Evolutionary conservation across 2,113 vertebrate species (phyloP).

Genomic region (Cyanoderma ruficeps): DNA sequence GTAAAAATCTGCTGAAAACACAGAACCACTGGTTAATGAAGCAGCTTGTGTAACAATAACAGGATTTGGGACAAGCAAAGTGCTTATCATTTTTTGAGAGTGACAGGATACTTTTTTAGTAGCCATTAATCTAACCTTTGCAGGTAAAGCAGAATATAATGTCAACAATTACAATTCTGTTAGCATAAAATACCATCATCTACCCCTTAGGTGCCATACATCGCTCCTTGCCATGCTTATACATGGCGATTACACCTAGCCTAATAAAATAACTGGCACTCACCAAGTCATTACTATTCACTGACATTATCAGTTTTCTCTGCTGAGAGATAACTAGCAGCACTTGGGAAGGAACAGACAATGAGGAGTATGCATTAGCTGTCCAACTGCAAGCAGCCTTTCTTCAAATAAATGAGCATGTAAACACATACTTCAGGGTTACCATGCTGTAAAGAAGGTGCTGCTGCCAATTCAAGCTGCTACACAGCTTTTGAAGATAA

Average conservation of each 20-base stretch:
- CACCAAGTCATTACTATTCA: background rate
- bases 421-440: fast-evolving
- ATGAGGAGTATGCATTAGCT: background rate
- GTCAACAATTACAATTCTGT: background rate
- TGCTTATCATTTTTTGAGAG: background rate
- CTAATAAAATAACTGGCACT: background rate
- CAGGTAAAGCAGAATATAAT: background rate
- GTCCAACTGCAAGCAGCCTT: background rate
- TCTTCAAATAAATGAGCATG: background rate
- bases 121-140: background rate
- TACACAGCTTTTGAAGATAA: background rate
- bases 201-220: background rate
- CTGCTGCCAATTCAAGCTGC: background rate
- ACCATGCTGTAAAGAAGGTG: no score
- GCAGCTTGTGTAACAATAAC: background rate
- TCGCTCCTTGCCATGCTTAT: background rate
- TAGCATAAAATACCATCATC: background rate
- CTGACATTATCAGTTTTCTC: background rate
- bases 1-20: background rate
- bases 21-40: background rate
- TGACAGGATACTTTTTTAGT: background rate
- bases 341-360: background rate
- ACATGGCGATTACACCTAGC: background rate
- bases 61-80: background rate
- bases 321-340: background rate